phyloP scores from a whole-genome alignment of 2,888 invertebrate genomes.

The Pelosia muscerda region DNA sequence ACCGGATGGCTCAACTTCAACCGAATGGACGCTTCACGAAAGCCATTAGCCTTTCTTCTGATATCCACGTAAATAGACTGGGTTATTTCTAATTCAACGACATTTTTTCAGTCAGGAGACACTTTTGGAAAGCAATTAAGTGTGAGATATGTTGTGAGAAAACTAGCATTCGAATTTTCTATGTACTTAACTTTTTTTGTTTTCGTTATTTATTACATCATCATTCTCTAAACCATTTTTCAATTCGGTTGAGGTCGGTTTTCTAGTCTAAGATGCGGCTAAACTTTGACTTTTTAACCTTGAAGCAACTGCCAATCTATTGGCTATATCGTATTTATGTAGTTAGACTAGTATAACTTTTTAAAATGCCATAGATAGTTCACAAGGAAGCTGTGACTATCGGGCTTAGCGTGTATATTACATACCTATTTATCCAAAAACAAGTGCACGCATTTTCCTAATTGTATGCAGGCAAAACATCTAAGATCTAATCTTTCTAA shows the following conservation, averaged over 20 bases:
- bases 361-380: too few relatives aligned
- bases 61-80: constrained; percentile 43
- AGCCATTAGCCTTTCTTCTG: constrained; percentile 51
- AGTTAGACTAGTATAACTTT: too few relatives aligned
- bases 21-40: constrained; percentile 53
- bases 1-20: constrained; percentile 55
- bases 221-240: too few relatives aligned
- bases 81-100: constrained; percentile 43
- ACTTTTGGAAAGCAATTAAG: constrained; percentile 33
- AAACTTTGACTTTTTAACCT: too few relatives aligned
- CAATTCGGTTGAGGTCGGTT: too few relatives aligned
- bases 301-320: too few relatives aligned
- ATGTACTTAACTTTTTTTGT: not conserved
- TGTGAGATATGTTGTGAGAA: constrained; percentile 1
- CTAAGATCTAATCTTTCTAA: constrained; percentile 11
- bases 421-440: too few relatives aligned
- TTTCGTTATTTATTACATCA: not conserved
- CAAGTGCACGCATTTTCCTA: too few relatives aligned
- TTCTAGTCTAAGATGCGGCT: too few relatives aligned
- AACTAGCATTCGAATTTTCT: not conserved
- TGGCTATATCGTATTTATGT: too few relatives aligned
- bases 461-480: not conserved
- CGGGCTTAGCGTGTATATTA: too few relatives aligned
- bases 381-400: too few relatives aligned
- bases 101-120: constrained; percentile 27